Percentiles rank a stretch among this genome's conserved stretches.
phyloP scores from a whole-genome alignment of 2,797 vertebrate genomes.

The Sebastes matsubarae region DNA sequence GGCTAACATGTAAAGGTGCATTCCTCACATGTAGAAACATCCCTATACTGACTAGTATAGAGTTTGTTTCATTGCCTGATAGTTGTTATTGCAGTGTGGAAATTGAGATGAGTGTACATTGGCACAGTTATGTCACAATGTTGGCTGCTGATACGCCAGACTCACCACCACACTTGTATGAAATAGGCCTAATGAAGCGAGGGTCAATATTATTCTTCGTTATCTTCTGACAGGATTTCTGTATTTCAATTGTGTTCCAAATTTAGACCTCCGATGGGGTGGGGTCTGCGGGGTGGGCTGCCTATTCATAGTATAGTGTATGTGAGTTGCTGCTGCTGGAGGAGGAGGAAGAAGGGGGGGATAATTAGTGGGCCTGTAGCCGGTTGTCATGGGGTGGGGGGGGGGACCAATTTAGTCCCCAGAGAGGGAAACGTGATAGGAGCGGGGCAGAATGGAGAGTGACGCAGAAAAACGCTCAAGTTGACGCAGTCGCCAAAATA shows the following conservation, averaged over 20 bases:
- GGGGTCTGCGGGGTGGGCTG: constrained; percentile 52
- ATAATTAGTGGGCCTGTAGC: constrained; percentile 83
- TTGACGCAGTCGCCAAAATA: constrained; percentile 86
- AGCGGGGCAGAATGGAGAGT: constrained; percentile 84
- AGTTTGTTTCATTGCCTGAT: neutral
- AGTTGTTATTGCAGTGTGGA: neutral
- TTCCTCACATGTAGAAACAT: neutral
- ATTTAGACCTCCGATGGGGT: constrained; percentile 75
- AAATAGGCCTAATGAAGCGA: constrained; percentile 60
- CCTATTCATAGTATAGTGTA: constrained; percentile 69
- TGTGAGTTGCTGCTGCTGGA: constrained; percentile 29
- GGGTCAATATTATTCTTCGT: constrained; percentile 76
- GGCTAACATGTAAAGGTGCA: neutral
- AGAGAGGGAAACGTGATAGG: constrained; percentile 89
- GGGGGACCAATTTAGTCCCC: constrained; percentile 73
- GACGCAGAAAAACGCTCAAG: constrained; percentile 86
- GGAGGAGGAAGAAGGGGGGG: constrained; percentile 50
- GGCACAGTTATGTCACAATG: constrained; percentile 63
- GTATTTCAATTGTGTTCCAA: constrained; percentile 80
- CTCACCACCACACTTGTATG: constrained; percentile 35
- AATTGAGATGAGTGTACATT: constrained; percentile 26
- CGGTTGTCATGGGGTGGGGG: constrained; percentile 77
- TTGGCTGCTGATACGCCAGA: constrained; percentile 17
- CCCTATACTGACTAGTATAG: neutral
- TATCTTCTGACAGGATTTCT: constrained; percentile 74